Evolutionary conservation across 2,113 vertebrate genomes (phyloP).

Genomic region (Typhlomys cinereus): DNA sequence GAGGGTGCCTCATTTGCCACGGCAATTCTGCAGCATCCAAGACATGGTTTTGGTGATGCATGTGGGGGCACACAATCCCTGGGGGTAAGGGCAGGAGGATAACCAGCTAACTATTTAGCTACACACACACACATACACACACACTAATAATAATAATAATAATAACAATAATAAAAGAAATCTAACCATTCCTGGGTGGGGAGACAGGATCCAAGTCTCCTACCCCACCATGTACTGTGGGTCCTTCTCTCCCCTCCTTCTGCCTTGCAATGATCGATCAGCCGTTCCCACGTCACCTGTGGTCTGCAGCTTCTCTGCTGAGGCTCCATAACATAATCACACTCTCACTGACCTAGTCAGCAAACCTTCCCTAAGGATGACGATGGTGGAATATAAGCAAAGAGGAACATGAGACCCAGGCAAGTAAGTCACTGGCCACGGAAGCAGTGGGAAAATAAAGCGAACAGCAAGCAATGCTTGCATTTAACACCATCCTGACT

Average conservation of each 20-base stretch:
- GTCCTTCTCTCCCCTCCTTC: background rate
- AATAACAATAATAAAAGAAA: background rate
- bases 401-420: background rate
- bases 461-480: background rate
- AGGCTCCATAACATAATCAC: background rate
- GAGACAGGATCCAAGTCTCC: background rate
- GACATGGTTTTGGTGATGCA: background rate
- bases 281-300: too few species aligned
- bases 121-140: background rate
- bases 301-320: background rate
- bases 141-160: too few species aligned
- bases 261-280: background rate
- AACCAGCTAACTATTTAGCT: background rate
- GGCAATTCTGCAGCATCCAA: background rate
- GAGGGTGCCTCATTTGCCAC: background rate
- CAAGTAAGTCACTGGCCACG: background rate
- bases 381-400: background rate
- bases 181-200: background rate
- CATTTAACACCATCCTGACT: background rate
- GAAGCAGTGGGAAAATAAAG: background rate
- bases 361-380: background rate
- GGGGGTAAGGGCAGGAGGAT: background rate
- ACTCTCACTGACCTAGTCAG: background rate
- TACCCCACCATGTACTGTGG: background rate
- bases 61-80: accelerated